Percentiles rank a stretch among this genome's conserved stretches.
Conservation (phyloP, 1,140 invertebrate genomes). For the Hyposmocoma kahamanoa region DNA sequence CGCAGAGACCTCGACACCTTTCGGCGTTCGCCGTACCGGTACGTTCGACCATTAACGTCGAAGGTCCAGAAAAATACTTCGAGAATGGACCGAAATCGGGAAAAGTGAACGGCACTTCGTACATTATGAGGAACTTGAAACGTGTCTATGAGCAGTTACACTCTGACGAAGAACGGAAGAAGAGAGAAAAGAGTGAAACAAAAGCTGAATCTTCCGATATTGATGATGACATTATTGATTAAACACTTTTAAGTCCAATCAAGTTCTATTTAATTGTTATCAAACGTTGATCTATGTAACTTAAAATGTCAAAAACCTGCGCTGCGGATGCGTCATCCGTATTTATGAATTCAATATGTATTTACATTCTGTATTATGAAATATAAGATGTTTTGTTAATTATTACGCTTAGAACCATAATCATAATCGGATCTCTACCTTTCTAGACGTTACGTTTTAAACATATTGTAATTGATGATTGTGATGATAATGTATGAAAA, state of each 20-base stretch:
- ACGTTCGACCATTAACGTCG: constrained; percentile 23
- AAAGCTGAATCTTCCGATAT: constrained; percentile 58
- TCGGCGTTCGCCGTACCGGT: constrained; percentile 80
- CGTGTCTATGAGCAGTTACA: constrained; percentile 52
- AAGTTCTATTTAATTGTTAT: too few species aligned
- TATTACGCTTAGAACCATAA: too few species aligned
- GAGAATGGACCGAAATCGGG: constrained; percentile 36
- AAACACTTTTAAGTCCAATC: constrained; percentile 11
- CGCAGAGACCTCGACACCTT: constrained; percentile 72
- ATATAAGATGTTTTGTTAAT: too few species aligned
- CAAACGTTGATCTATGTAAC: too few species aligned
- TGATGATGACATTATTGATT: constrained; percentile 56
- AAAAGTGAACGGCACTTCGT: constrained; percentile 48
- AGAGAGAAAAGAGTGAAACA: constrained; percentile 33
- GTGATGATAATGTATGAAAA: too few species aligned
- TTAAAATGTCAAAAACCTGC: too few species aligned
- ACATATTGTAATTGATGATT: too few species aligned
- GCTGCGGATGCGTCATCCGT: too few species aligned
- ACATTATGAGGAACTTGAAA: constrained; percentile 65
- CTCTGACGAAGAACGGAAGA: constrained; percentile 29
- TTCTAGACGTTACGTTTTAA: too few species aligned
- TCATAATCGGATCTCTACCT: too few species aligned
- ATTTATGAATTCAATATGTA: too few species aligned
- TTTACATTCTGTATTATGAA: too few species aligned
- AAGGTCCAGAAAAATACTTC: constrained; percentile 43